A percentile compares a stretch with the other conserved stretches of the same genome.
phyloP scores from a whole-genome alignment of 2,797 vertebrate genomes.

The Eupleurogrammus muticus region DNA sequence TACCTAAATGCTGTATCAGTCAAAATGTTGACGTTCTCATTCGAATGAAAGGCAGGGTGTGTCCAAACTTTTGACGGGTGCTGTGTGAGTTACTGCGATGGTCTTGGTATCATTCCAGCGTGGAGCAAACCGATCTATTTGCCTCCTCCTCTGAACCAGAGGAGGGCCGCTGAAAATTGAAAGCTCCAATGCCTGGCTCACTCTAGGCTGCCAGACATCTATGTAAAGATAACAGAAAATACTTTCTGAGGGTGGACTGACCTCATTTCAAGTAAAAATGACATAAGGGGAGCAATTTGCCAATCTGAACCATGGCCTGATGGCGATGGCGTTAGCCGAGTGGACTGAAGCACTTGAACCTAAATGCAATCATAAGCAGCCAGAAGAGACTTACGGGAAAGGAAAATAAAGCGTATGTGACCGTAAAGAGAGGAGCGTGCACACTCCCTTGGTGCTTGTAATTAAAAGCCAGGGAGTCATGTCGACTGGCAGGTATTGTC shows the following conservation, averaged over 20 bases:
- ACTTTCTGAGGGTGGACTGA: conserved; percentile 39
- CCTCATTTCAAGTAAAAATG: conserved; percentile 60
- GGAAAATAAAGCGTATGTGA: conserved; percentile 20
- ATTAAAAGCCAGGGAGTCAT: conserved; percentile 73
- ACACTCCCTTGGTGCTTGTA: conserved; percentile 50
- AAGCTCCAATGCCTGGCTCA: conserved; percentile 29
- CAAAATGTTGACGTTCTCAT: neutral
- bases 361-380: conserved; percentile 40
- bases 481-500: conserved; percentile 61
- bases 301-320: conserved; percentile 31
- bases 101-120: conserved; percentile 17
- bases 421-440: conserved; percentile 40
- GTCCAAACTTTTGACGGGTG: neutral
- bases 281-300: conserved; percentile 53
- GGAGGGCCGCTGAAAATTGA: conserved; percentile 35
- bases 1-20: neutral
- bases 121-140: conserved; percentile 34
- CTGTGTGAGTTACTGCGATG: conserved; percentile 2
- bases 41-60: neutral
- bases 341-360: conserved; percentile 44
- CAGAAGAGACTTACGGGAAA: conserved; percentile 4
- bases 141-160: conserved; percentile 25
- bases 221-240: conserved; percentile 59
- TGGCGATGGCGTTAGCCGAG: conserved; percentile 22
- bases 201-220: conserved; percentile 51